Percentiles rank a stretch among this genome's conserved stretches.
phyloP scores from a whole-genome alignment of 2,113 vertebrate genomes.

The Ibidorhyncha struthersii region DNA sequence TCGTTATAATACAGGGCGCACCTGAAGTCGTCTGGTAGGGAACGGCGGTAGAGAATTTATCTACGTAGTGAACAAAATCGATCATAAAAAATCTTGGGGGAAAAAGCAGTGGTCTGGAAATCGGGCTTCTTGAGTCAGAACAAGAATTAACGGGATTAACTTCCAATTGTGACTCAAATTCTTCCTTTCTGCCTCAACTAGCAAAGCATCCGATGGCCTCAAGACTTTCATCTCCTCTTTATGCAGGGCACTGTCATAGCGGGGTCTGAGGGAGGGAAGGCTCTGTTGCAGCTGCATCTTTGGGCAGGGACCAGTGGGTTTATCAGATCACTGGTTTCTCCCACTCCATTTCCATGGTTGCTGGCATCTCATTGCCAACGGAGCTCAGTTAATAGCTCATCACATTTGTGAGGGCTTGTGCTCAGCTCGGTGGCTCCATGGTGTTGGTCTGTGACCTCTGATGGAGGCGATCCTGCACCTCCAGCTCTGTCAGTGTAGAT shows the following conservation, averaged over 20 bases:
- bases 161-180: not conserved
- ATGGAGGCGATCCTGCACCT: not conserved
- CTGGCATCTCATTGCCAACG: not conserved
- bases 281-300: not conserved
- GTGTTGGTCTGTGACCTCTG: not conserved
- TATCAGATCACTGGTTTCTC: rapidly evolving
- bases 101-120: not conserved
- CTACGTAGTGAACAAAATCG: not conserved
- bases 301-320: not conserved
- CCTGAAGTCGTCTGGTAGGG: not conserved
- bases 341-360: not conserved
- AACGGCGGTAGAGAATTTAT: not conserved
- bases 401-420: not conserved
- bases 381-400: not conserved
- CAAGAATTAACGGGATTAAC: not conserved
- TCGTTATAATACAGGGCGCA: rapidly evolving
- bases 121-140: not conserved
- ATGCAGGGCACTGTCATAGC: not conserved
- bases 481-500: not conserved
- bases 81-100: not conserved
- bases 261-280: not conserved
- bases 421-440: not conserved
- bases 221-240: not conserved
- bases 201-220: not conserved
- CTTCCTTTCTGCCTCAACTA: not conserved